Base-by-base conservation (phyloP, 2,797 vertebrate genomes). In the Macroramphosus scolopax region DNA sequence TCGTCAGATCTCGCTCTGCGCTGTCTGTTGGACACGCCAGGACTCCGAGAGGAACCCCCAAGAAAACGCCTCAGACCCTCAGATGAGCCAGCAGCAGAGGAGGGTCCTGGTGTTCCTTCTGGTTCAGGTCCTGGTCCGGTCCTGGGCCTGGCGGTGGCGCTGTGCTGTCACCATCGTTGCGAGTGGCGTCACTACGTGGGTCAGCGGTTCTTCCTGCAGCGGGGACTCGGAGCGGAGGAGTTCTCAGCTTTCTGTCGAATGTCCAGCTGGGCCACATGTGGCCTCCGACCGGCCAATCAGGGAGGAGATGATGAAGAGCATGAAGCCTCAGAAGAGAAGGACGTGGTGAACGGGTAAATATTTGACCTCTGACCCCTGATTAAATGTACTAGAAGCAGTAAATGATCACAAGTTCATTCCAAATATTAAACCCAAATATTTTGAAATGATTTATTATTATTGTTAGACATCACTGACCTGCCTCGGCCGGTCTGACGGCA, bases 201-300 rank as follows among this genome's bases (percentile, higher is more conserved):
- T 56, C 92, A 86, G 81, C 87, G 90, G 33, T 96, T 96, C 80
- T 98, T 99, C 75, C 80, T 49, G 55, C 80, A 90, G 37, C 69
- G 71, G 34, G 95, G 94, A 60, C 89, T 99, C 5, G 93, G 93
- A 2, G 72, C 88, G 0, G 34, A 29, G 0, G 94, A 99, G 77
- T 99, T 99, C 51, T 69, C 87, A 3, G 91, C 91, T 38, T 94
- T 95, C 81, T 93, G 93, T 69, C 91, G 96, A 55, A 95, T 99
- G 94, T 95, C 93, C 51, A 98, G 97, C 65, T 99, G 97, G 97
- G 97, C 96, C 3, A 99, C 95, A 0, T 99, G 96, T 74, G 94
- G 95, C 24, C 80, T 90, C 83, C 80, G 61, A 69, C 81, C 65
- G 33, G 50, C 80, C 38, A 56, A 45, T 63, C 65, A 35, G 12